Evolutionary conservation across 2,113 vertebrate genomes (phyloP), one percentile per base, ranked within the genome.

Genomic region (Balaeniceps rex): DNA sequence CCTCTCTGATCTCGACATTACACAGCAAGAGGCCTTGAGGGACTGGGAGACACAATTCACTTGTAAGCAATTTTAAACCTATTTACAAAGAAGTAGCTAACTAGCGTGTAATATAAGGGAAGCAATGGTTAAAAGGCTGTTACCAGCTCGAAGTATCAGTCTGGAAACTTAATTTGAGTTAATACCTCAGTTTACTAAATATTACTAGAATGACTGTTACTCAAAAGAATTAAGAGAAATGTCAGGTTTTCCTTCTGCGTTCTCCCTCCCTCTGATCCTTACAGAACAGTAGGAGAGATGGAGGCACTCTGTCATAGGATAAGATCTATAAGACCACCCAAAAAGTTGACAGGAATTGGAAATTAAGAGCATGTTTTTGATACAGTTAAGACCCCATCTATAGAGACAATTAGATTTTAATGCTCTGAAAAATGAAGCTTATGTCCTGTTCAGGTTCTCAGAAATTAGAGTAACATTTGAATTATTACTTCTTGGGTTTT

Each of bases 21-120:
- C 99, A 69, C 99, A 99, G 98, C 98, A 98, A 96, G 99, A 99
- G 97, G 98, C 99, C 81, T 98, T 99, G 86, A 98, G 95, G 63
- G 99, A 99, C 97, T 99, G 99, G 99, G 99, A 99, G 91, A 97
- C 98, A 65, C 99, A 99, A 93, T 99, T 99, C 98, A 99, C 98
- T 83, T 98, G 99, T 99, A 97, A 99, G 99, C 80, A 36, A 86
- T 94, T 97, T 90, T 83, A 72, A 86, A 75, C 13, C 19, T 69
- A 17, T 83, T 76, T 63, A 54, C 83, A 93, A 94, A 95, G 64
- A 92, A 61, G 42, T 72, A 34, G 57, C 44, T 91, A 77, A 91
- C 90, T 95, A 69, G 33, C 54, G 23, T 65, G 25, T 95, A 93
- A 61, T 77, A 64, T 77, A 80, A 71, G 51, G 52, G 57, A 84